phyloP scores from a whole-genome alignment of 2,113 vertebrate genomes.

The Neomonachus schauinslandi region DNA sequence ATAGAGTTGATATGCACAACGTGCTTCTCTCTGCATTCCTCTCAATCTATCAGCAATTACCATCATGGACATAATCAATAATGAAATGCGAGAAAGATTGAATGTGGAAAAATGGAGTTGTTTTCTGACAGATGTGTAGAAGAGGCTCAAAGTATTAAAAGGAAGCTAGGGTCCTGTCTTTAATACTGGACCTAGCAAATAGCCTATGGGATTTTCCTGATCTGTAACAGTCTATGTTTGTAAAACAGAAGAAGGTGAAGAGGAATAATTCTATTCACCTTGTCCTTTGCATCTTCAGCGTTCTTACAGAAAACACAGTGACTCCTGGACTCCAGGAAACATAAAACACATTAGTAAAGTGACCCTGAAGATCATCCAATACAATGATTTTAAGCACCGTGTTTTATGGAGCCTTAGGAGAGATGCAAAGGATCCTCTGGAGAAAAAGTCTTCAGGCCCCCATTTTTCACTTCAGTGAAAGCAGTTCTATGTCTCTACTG shows the following conservation, averaged over 20 bases:
- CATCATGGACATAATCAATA: conserved; percentile 53
- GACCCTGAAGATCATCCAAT: neutral
- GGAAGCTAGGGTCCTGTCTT: neutral
- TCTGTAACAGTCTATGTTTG: neutral
- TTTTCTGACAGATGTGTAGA: neutral
- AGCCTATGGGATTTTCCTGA: neutral
- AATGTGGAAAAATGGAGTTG: neutral
- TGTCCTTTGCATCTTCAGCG: neutral
- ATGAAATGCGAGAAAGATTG: conserved; percentile 63
- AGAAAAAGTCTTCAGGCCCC: neutral
- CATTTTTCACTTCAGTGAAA: neutral
- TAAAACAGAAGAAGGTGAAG: neutral
- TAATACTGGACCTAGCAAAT: neutral
- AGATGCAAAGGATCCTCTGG: neutral
- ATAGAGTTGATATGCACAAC: neutral
- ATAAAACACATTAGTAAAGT: neutral
- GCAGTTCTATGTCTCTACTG: neutral
- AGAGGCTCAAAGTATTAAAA: neutral
- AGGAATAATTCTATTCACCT: neutral
- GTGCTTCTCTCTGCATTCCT: neutral
- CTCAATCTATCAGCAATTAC: conserved; percentile 63
- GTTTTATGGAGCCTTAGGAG: neutral
- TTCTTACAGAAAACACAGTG: neutral
- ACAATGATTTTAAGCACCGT: neutral
- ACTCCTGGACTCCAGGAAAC: neutral